Base-by-base conservation (phyloP, 1,140 invertebrate species). In the Leptinotarsa texana region DNA sequence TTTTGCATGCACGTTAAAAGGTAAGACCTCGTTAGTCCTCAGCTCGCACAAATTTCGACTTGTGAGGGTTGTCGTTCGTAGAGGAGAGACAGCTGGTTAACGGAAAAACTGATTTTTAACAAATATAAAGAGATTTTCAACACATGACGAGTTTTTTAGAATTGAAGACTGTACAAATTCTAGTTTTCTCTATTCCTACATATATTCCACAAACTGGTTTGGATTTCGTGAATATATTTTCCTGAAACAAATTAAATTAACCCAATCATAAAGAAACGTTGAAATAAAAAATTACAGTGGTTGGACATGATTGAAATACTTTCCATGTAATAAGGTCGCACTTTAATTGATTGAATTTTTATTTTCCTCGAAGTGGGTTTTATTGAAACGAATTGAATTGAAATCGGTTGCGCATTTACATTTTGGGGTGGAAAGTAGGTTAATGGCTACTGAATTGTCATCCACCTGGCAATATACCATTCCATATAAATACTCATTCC, bases 291-390 rank as follows among this genome's bases (percentile, higher is more conserved):
- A 57, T 57, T 4, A 13, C 15, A 15, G 15, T 57, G 51, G 51
- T 57, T 57, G 15, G 6, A 57, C 51, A 57, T 42, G n/a, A 57
- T 57, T 57, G 51, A 57, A 57, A 57, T 57, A 57, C 51, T n/a
- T 66, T 13, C 17, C 22, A 22, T 24, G 63, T 33, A 66, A 66
- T 66, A 2, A 66, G 27, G 22, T 66, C 63, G 51, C 68, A 69
- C 68, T 69, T 69, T 48, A 69, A 69, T 69, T 69, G 68, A 69
- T 69, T 69, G 47, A 51, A 69, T 69, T 69, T 69, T 69, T 69
- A 69, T 69, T 51, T 33, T 21, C 68, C 49, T n/a, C 2, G 18
- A 47, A 21, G 47, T 47, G 48, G 42, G 48, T 69, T 69, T 51
- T 22, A 51, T 51, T 49, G 21, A 69, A 69, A 21, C 42, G 33